Conservation (phyloP, 2,113 vertebrate species). For the Orycteropus afer region DNA sequence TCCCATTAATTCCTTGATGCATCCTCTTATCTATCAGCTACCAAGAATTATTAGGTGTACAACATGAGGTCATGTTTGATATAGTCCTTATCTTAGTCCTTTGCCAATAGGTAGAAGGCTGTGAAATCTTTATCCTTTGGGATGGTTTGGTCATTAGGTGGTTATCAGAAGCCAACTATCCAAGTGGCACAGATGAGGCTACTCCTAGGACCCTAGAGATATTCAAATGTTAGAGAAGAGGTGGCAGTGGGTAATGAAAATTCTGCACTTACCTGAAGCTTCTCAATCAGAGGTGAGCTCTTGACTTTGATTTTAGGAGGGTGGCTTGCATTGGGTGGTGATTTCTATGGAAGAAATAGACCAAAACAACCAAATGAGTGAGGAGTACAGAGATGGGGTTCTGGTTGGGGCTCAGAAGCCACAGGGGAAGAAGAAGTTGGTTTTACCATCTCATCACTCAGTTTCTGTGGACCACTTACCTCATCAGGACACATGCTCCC, state of each 20-base stretch:
- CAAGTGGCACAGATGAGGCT: background rate
- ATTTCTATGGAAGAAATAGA: slow-evolving; percentile 82
- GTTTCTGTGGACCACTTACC: background rate
- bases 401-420: background rate
- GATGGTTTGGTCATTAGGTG: background rate
- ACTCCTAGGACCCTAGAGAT: background rate
- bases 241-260: fast-evolving
- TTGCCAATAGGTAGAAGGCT: background rate
- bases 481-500: fast-evolving
- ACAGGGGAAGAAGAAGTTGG: background rate
- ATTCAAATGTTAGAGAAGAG: too few species aligned
- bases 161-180: background rate
- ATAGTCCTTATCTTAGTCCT: background rate
- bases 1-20: background rate
- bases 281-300: slow-evolving; percentile 89
- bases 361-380: background rate
- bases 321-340: slow-evolving; percentile 75
- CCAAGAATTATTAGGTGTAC: background rate
- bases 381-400: background rate
- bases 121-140: background rate
- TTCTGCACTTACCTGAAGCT: slow-evolving; percentile 86
- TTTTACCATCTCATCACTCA: fast-evolving
- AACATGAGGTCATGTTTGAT: fast-evolving
- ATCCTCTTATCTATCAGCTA: fast-evolving
- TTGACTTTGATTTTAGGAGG: slow-evolving; percentile 87